Base-by-base conservation (phyloP, 2,797 vertebrate genomes). In the Peromyscus eremicus region DNA sequence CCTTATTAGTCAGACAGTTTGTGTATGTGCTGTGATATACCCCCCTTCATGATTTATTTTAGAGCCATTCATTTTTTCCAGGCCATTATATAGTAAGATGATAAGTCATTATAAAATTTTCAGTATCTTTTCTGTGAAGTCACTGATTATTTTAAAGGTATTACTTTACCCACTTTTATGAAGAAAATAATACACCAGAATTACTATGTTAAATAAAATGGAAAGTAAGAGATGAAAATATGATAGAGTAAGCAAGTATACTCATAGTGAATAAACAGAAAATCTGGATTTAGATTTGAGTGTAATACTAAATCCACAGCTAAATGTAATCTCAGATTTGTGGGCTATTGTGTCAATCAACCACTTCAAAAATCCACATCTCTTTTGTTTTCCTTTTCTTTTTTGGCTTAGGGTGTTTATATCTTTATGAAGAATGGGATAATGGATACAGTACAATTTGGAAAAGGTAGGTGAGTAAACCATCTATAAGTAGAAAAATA, bases 381-480 rank as follows among this genome's bases (percentile, higher is more conserved):
- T 34, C 71, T 93, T 94, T 79, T 64, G 21, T 23, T 49, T 9
- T 19, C 2, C 17, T 17, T 37, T 40, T n/a, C n/a, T n/a, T 52
- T 68, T 97, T 97, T 97, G 92, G n/a, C 75, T n/a, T 98, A 99
- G 99, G 97, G 96, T 93, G 98, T 97, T 93, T 99, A 98, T 98
- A 32, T 98, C 60, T 99, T 99, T 94, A 85, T 99, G 97, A 99
- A 99, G 99, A 99, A 96, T 73, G 99, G 99, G 96, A 98, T 99
- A 91, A 96, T 98, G 92, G 98, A 99, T 97, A 98, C 98, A 12
- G 11, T 99, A 96, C 98, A 98, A 0, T 98, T 99, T 98, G 99
- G 98, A 95, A 98, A 99, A 99, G 99, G 99, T 99, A 98, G 98
- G 99, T 98, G 76, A 97, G 81, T 95, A 46, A 92, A 81, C 29